Evolutionary conservation across 2,888 invertebrate species (phyloP), one percentile per base, ranked within the genome.

Genomic region (Bellardia pandia): DNA sequence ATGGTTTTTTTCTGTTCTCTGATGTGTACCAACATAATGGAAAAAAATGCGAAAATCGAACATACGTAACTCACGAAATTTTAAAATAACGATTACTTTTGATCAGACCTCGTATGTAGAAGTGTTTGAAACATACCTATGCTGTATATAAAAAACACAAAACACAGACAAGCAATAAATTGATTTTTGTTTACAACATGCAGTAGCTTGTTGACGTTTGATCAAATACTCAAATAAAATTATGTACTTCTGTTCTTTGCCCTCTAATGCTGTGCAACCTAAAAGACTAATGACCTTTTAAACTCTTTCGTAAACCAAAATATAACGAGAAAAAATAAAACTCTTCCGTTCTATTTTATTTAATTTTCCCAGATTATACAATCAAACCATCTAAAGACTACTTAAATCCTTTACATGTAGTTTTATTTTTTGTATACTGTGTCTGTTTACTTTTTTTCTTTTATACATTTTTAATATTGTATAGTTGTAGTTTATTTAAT

Each of bases 201-300:
- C 66, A 64, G 48, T 53, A 30, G 37, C 23, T 45, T 33, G 66
- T 79, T 76, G 71, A 60, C 77, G 51, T 81, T 80, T 75, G 48
- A 77, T 68, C 62, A 33, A 82, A 76, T 64, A 66, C 42, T 9
- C 40, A 79, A 58, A 68, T 64, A 23, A 45, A 58, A 72, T 7
- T 58, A 64, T 1, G 33, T 58, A 9, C 64, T 51, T 40, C 23
- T 58, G 53, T 62, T 81, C 7, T 66, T 60, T 78, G 40, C 30
- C 37, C 45, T 58, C 51, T 72, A 71, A 11, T 71, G 51, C 53
- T 51, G 8, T 42, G 48, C 60, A 45, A 53, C 53, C 48, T 42
- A 62, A 30, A 77, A 87, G 87, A 75, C n/a, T 64, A 85, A 75
- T 85, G 85, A 87, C 77, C 85, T 78, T 68, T 79, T 66, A 42